Base-by-base conservation (phyloP, 2,113 vertebrate genomes). In the Irena cyanogastra region DNA sequence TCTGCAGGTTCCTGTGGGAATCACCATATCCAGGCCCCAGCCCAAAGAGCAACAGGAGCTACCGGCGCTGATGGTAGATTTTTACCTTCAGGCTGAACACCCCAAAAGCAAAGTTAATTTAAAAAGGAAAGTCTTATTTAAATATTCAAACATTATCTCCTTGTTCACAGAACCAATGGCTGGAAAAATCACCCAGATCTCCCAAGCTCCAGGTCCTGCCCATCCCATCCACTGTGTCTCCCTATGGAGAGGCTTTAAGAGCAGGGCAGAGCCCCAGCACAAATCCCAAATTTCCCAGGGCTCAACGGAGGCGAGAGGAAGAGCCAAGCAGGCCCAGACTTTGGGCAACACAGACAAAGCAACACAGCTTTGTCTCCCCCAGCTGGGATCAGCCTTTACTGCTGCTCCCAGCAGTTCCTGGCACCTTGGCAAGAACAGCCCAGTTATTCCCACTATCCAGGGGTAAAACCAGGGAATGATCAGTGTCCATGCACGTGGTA, bases 61-160 rank as follows among this genome's bases (percentile, higher is more conserved):
- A 18, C 4, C 0, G 0, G 3, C 0, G 1, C 39, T 5, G 23
- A 53, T 5, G 30, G 30, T 17, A 75, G 35, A 21, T 21, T 33
- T 65, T 28, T 31, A 35, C 33, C 65, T 70, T 35, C 30, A 16
- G 10, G 69, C 15, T 69, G 16, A 71, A 47, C 28, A 16, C 8
- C 4, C 33, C 41, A 22, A 45, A 70, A 78, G 8, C 9, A 31
- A 63, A 60, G 14, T 37, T 22, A 69, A 37, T 41, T 35, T 3
- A 42, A 52, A 31, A 31, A 45, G 8, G 9, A 18, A 28, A 45
- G 20, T 6, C 7, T 13, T 53, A 75, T 35, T 52, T 35, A 44
- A 63, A 54, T 47, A 64, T 17, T 50, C 57, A 30, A 57, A 56
- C 20, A 41, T 39, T 23, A 31, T 13, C 28, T 28, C 27, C 26